A percentile compares a stretch with the other conserved stretches of the same genome.
phyloP scores from a whole-genome alignment of 2,888 invertebrate species.

The Omphaloscelis lunosa region DNA sequence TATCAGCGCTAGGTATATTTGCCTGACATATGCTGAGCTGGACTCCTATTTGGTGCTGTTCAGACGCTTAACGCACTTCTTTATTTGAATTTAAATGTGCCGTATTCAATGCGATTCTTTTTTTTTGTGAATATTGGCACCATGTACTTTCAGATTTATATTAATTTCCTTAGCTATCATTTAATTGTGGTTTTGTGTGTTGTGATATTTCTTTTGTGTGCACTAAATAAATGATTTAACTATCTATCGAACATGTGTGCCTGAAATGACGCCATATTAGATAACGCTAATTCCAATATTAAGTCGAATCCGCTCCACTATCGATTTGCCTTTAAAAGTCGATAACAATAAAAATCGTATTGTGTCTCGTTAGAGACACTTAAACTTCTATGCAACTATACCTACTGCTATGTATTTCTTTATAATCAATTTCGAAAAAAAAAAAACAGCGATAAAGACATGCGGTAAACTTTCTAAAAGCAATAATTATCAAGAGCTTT shows the following conservation, averaged over 20 bases:
- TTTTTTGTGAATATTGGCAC: not conserved
- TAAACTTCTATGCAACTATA: not conserved
- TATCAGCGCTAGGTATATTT: not conserved
- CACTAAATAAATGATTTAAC: not conserved
- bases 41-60: not conserved
- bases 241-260: not conserved
- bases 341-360: too few species aligned
- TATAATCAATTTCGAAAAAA: not conserved
- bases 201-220: not conserved
- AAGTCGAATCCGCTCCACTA: too few species aligned
- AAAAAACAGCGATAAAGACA: too few species aligned
- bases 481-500: not conserved
- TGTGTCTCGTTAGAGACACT: too few species aligned
- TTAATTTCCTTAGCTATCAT: not conserved
- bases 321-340: too few species aligned
- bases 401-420: not conserved
- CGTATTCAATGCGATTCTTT: not conserved
- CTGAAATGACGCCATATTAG: not conserved
- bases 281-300: not conserved
- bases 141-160: not conserved
- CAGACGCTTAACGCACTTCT: not conserved
- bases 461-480: not conserved
- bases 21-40: not conserved
- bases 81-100: not conserved
- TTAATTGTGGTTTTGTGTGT: not conserved